Percentiles rank a stretch among this genome's conserved stretches.
These are phyloP conservation scores for Mnemiopsis leidyi DNA, from an alignment of 37 sponge, comb jelly and placozoan species.

Conservation along the genomic window DNA sequence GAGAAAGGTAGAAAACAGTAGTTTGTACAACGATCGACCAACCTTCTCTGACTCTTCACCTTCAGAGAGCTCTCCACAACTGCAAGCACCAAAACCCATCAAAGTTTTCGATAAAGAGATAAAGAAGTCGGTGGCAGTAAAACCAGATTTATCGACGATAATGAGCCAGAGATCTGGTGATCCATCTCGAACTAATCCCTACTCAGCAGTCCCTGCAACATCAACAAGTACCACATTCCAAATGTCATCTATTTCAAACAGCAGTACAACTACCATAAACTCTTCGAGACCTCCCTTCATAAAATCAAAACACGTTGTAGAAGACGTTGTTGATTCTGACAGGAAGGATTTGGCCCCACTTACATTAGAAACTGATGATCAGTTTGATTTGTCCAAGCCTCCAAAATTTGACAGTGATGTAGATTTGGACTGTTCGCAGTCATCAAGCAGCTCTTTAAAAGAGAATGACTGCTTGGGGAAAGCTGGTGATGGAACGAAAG, in stretches of 20 bases:
- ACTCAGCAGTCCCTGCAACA: background rate
- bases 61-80: background rate
- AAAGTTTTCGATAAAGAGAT: background rate
- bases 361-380: background rate
- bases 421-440: conserved; percentile 7
- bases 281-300: background rate
- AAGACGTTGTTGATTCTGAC: background rate
- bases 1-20: background rate
- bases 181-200: background rate
- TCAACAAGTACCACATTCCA: background rate
- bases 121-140: background rate
- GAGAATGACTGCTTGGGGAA: background rate
- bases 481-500: background rate
- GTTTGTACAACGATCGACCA: background rate
- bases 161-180: background rate
- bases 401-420: background rate
- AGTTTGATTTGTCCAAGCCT: conserved; percentile 4
- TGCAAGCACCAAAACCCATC: background rate
- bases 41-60: background rate
- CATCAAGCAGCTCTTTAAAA: background rate
- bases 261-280: background rate
- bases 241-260: background rate
- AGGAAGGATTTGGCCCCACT: background rate
- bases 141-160: background rate
- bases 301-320: background rate